These are phyloP conservation scores for Orientallactaga bullata DNA, from an alignment of 2,113 vertebrate species.

Conservation along the genomic window DNA sequence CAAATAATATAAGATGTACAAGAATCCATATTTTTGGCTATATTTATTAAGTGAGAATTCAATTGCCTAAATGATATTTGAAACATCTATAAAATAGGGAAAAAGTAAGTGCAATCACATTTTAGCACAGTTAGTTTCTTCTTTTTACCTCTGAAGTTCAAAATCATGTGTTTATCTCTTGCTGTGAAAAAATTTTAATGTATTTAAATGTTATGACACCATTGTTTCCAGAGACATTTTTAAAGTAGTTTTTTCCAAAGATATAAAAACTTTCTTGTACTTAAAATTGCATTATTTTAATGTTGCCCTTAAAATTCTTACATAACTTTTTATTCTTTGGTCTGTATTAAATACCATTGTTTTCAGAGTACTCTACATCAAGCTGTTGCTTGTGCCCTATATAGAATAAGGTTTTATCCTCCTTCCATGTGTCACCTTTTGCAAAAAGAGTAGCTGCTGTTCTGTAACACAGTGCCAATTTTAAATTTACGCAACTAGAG, in stretches of 20 bases:
- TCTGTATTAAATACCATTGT: constrained; percentile 47
- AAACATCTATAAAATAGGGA: not conserved
- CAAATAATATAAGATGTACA: not conserved
- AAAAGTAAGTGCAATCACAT: not conserved
- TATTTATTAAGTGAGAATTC: constrained; percentile 40
- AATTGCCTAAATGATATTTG: not conserved
- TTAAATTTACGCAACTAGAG: constrained; percentile 29
- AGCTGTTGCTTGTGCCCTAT: constrained; percentile 47
- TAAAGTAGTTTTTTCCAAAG: not conserved
- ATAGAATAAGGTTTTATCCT: constrained; percentile 55
- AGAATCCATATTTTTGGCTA: not conserved
- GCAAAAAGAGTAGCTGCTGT: constrained; percentile 60
- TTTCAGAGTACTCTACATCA: constrained; percentile 41
- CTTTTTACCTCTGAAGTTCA: not conserved
- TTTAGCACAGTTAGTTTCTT: not conserved
- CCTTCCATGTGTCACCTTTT: constrained; percentile 21
- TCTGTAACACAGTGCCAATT: constrained; percentile 25
- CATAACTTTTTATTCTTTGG: not conserved
- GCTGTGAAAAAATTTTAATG: constrained; percentile 6
- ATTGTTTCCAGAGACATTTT: constrained; percentile 20
- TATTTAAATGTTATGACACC: constrained; percentile 27
- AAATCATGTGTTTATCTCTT: not conserved
- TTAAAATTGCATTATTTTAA: constrained; percentile 69
- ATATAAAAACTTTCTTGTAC: not conserved
- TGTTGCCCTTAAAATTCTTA: constrained; percentile 65